A percentile compares a stretch with the other conserved stretches of the same genome.
Conservation (phyloP, 2,113 vertebrate species). For the Tychaedon coryphoeus region DNA sequence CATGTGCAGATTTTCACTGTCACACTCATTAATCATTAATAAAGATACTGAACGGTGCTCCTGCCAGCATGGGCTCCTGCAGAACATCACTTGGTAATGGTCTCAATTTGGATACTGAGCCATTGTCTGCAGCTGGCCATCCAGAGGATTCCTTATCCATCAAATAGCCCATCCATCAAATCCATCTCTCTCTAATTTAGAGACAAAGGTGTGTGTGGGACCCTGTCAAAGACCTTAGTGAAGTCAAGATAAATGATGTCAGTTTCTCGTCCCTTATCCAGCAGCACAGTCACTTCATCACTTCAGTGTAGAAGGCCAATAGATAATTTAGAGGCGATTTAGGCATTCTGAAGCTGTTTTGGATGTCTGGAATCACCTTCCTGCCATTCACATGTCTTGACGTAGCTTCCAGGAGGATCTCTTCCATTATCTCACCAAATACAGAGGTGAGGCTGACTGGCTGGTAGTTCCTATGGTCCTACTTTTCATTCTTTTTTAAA, state of each 20-base stretch:
- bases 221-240: not conserved
- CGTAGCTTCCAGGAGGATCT: not conserved
- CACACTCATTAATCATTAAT: not conserved
- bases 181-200: not conserved
- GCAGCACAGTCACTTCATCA: not conserved
- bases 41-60: not conserved
- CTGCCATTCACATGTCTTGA: not conserved
- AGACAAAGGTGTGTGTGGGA: not conserved
- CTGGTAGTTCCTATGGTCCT: not conserved
- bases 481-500: not conserved
- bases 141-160: not conserved
- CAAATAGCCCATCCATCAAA: not conserved
- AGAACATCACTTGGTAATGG: not conserved
- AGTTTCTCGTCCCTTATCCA: not conserved
- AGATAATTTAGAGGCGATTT: not conserved
- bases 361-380: not conserved
- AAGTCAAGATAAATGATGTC: not conserved
- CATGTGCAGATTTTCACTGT: not conserved
- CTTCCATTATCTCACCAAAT: not conserved
- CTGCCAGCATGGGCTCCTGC: not conserved
- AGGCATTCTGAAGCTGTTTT: fast-evolving
- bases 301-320: not conserved
- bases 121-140: not conserved
- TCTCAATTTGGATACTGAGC: not conserved
- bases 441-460: not conserved